Conservation (phyloP, 2,888 invertebrate species). For the Parascotia fuliginaria region DNA sequence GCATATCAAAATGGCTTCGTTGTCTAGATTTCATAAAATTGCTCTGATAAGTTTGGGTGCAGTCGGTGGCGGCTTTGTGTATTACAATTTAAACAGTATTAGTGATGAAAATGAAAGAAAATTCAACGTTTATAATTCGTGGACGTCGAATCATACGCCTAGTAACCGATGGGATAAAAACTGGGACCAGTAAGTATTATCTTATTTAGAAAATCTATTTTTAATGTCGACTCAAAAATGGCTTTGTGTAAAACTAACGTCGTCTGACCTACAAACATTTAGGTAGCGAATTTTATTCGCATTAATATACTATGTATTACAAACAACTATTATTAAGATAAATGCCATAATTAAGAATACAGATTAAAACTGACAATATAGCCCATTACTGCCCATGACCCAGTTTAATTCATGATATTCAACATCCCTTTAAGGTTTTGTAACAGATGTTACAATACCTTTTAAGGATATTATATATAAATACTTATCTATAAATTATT, state of each 20-base stretch:
- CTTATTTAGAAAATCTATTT: background rate
- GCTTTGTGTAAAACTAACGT: background rate
- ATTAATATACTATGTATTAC: too few species aligned
- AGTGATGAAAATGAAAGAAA: conserved; percentile 70
- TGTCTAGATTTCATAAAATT: conserved; percentile 86
- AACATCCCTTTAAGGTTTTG: too few species aligned
- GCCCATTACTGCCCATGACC: too few species aligned
- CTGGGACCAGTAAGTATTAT: conserved; percentile 92
- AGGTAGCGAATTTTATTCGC: too few species aligned
- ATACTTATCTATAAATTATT: too few species aligned
- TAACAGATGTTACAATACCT: too few species aligned
- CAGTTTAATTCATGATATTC: too few species aligned
- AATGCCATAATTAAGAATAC: too few species aligned
- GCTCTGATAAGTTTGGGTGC: conserved; percentile 87
- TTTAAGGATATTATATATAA: too few species aligned
- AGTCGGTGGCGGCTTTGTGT: conserved; percentile 88
- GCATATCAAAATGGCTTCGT: conserved; percentile 74
- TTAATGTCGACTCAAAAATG: background rate
- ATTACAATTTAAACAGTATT: conserved; percentile 79
- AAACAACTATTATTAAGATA: too few species aligned
- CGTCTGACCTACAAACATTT: too few species aligned
- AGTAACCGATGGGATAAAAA: conserved; percentile 93
- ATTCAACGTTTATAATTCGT: conserved; percentile 86
- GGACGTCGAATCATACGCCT: conserved; percentile 89
- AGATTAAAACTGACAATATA: too few species aligned